phyloP scores from a whole-genome alignment of 2,888 invertebrate genomes.

The Thumatha senex region DNA sequence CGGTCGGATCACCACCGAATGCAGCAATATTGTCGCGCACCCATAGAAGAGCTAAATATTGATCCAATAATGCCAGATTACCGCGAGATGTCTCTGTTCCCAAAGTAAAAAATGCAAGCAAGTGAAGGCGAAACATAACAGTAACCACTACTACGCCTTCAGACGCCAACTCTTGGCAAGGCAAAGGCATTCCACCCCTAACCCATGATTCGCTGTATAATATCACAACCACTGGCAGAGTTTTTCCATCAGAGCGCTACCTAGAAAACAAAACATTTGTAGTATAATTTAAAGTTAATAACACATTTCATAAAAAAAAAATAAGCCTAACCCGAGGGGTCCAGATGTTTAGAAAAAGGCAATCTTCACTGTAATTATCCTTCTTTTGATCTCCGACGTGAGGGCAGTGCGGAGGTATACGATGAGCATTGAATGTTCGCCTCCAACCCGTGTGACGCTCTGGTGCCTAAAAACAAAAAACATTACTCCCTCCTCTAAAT shows the following conservation, averaged over 20 bases:
- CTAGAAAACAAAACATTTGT: slow-evolving; percentile 49
- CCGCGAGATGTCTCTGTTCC: slow-evolving; percentile 85
- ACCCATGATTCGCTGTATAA: slow-evolving; percentile 86
- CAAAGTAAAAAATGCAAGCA: slow-evolving; percentile 87
- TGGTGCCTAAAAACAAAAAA: slow-evolving; percentile 84
- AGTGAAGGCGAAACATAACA: slow-evolving; percentile 87
- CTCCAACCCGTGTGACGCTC: slow-evolving; percentile 88
- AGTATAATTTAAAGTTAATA: background rate
- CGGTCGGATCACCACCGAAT: slow-evolving; percentile 91
- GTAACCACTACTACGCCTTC: slow-evolving; percentile 88
- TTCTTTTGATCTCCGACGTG: slow-evolving; percentile 69
- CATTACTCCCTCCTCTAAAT: background rate
- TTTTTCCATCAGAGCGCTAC: slow-evolving; percentile 77
- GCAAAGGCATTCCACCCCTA: slow-evolving; percentile 76
- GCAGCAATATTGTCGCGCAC: slow-evolving; percentile 88
- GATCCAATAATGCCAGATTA: slow-evolving; percentile 94
- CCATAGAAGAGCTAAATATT: slow-evolving; percentile 91
- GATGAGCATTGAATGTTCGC: slow-evolving; percentile 86
- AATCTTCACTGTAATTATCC: slow-evolving; percentile 87
- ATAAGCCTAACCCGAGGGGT: slow-evolving; percentile 86
- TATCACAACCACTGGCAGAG: slow-evolving; percentile 87
- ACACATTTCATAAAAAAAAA: background rate
- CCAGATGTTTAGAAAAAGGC: slow-evolving; percentile 96
- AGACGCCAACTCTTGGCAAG: slow-evolving; percentile 89
- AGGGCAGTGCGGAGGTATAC: slow-evolving; percentile 88